A percentile compares a stretch with the other conserved stretches of the same genome.
Evolutionary conservation across 1,140 invertebrate genomes (phyloP).

Genomic region (Leptinotarsa defecta): DNA sequence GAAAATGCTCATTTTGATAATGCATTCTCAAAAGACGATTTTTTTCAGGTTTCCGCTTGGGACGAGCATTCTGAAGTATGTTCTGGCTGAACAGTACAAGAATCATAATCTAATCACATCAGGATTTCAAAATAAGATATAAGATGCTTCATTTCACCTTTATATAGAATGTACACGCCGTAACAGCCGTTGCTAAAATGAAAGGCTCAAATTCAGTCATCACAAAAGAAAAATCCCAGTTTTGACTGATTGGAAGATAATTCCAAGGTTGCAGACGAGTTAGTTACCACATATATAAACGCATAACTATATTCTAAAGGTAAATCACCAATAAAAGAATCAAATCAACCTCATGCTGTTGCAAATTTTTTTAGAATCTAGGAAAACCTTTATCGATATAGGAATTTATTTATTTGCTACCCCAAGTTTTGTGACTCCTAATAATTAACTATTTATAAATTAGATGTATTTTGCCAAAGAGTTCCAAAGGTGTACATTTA

Average conservation of each 20-base stretch:
- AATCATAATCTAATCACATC: not conserved
- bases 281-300: not conserved
- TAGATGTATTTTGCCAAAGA: constrained; percentile 8
- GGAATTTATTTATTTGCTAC: not conserved
- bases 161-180: not conserved
- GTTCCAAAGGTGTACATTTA: constrained; percentile 4
- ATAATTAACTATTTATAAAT: not conserved
- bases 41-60: constrained; percentile 76
- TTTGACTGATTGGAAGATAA: no score
- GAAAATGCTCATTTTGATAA: not conserved
- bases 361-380: not conserved
- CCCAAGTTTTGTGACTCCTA: not conserved
- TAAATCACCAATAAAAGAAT: not conserved
- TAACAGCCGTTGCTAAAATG: not conserved
- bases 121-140: not conserved
- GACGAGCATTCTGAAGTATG: constrained; percentile 84
- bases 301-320: constrained; percentile 4
- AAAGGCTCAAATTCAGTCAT: no score
- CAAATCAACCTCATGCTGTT: not conserved
- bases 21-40: constrained; percentile 20
- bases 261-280: no score
- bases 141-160: not conserved
- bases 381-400: no score
- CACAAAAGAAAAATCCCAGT: no score
- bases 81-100: constrained; percentile 64